A percentile compares a stretch with the other conserved stretches of the same genome.
Conservation (phyloP, 2,888 invertebrate species). For the Ceramica pisi region DNA sequence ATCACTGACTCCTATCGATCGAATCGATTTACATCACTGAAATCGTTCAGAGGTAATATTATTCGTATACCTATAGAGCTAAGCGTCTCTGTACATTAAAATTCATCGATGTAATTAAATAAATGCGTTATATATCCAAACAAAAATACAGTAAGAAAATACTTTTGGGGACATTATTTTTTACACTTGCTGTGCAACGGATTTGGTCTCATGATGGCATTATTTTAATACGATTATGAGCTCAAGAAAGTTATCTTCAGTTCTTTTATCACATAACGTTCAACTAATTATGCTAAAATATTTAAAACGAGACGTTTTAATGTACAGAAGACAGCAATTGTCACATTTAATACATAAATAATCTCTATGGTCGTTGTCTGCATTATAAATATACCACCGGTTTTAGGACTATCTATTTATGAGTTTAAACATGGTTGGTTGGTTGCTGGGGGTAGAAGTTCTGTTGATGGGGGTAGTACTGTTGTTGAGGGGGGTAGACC, state of each 20-base stretch:
- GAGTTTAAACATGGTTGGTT: conserved; percentile 62
- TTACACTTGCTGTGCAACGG: conserved; percentile 24
- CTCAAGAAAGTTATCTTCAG: conserved; percentile 29
- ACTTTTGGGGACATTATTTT: conserved; percentile 30
- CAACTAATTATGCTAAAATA: conserved; percentile 26
- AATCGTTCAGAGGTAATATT: conserved; percentile 70
- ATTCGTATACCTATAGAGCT: conserved; percentile 68
- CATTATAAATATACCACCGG: conserved; percentile 38
- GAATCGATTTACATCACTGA: conserved; percentile 60
- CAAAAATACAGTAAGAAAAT: conserved; percentile 1
- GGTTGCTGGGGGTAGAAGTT: conserved; percentile 63
- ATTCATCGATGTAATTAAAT: conserved; percentile 34
- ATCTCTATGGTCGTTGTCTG: conserved; percentile 50
- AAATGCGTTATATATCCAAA: conserved; percentile 1
- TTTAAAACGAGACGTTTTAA: conserved; percentile 44
- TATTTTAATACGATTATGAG: conserved; percentile 33
- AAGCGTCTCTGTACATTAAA: conserved; percentile 58
- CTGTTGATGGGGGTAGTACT: conserved; percentile 46
- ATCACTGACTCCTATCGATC: conserved; percentile 75
- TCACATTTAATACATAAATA: conserved; percentile 39
- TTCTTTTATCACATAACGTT: conserved; percentile 19
- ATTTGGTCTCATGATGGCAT: conserved; percentile 31
- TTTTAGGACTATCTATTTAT: conserved; percentile 46
- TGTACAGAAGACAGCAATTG: conserved; percentile 45
- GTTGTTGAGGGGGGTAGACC: conserved; percentile 56